Conservation (phyloP, 2,113 vertebrate genomes). For the Chunga burmeisteri region DNA sequence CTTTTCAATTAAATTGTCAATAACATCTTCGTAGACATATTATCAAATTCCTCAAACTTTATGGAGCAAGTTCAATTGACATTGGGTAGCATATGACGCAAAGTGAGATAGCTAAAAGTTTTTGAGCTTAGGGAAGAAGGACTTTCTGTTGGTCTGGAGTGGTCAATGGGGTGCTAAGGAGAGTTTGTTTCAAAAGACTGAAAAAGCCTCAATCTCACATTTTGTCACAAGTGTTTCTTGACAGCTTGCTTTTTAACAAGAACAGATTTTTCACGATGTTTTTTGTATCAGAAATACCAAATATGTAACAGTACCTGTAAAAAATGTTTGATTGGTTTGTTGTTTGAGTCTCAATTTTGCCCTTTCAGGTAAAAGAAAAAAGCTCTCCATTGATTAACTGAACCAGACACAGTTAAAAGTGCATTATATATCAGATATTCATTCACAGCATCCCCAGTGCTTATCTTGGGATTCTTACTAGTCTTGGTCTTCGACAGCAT, state of each 20-base stretch:
- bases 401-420: not conserved
- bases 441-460: not conserved
- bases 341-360: not conserved
- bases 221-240: not conserved
- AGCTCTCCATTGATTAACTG: not conserved
- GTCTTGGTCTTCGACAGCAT: not conserved
- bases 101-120: not conserved
- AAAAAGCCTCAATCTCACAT: not conserved
- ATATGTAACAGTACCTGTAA: not conserved
- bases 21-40: not conserved
- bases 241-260: not conserved
- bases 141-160: not conserved
- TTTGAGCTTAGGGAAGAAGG: not conserved
- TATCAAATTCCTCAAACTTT: not conserved
- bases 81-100: not conserved
- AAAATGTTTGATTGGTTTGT: not conserved
- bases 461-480: not conserved
- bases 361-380: not conserved
- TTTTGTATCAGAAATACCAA: not conserved
- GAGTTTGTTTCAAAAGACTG: not conserved
- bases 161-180: not conserved
- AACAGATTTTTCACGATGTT: not conserved
- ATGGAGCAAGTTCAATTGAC: not conserved
- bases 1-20: not conserved
- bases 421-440: not conserved